Evolutionary conservation across 2,888 invertebrate genomes (phyloP).

Genomic region (Aphodius sticticus): DNA sequence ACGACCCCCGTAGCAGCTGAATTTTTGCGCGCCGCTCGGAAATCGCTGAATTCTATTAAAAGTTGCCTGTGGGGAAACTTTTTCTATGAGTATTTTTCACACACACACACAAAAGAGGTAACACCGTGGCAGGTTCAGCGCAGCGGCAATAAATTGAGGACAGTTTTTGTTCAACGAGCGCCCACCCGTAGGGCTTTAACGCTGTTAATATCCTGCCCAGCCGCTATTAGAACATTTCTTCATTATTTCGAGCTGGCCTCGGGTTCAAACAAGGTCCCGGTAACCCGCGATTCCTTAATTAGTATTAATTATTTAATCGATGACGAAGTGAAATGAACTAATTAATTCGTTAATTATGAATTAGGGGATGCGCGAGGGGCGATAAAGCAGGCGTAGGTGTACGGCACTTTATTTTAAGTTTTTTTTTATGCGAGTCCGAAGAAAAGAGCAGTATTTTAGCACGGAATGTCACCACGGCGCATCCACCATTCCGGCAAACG

Average conservation of each 20-base stretch:
- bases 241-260: not conserved
- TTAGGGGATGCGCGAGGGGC: not conserved
- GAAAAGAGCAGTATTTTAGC: not conserved
- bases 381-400: not conserved
- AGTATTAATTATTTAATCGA: not conserved
- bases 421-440: not conserved
- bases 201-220: not conserved
- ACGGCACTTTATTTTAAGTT: not conserved
- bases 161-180: not conserved
- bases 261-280: not conserved
- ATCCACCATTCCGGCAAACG: not conserved
- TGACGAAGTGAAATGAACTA: not conserved
- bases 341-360: slow-evolving; percentile 4
- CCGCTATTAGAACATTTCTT: not conserved
- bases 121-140: not conserved
- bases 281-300: not conserved
- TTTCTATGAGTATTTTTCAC: not conserved
- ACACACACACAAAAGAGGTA: not conserved
- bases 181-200: not conserved
- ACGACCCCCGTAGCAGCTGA: not conserved
- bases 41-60: not conserved
- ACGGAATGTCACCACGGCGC: not conserved
- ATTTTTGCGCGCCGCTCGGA: not conserved
- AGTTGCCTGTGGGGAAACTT: not conserved
- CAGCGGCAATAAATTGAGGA: not conserved